phyloP scores from a whole-genome alignment of 2,888 invertebrate genomes.

The Agrilus cyanescens region DNA sequence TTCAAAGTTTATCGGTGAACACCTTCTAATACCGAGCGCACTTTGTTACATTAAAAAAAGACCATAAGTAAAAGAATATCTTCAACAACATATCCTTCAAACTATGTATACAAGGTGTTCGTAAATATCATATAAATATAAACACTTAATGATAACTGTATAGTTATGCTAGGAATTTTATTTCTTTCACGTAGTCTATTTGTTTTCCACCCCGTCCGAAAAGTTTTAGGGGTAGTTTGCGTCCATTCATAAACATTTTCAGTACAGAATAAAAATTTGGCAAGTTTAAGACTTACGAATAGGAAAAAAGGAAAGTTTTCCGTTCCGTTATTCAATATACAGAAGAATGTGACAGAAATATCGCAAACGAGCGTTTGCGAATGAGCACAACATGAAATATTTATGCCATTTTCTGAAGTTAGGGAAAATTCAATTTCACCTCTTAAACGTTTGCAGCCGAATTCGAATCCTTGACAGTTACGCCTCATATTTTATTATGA shows the following conservation, averaged over 20 bases:
- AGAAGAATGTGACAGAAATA: conserved; percentile 16
- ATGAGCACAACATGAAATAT: conserved; percentile 21
- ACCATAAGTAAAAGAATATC: no score
- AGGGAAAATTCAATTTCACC: conserved; percentile 19
- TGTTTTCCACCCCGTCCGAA: conserved; percentile 9
- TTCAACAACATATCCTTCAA: no score
- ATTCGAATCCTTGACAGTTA: conserved; percentile 17
- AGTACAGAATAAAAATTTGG: no score
- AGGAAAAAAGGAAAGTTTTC: conserved; percentile 1
- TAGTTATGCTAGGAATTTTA: no score
- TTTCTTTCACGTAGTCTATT: not conserved
- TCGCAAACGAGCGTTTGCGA: conserved; percentile 15
- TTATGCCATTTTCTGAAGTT: conserved; percentile 18
- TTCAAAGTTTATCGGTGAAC: no score
- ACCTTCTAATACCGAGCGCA: no score
- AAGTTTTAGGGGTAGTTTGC: conserved; percentile 7
- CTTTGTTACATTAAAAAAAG: no score
- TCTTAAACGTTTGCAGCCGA: conserved; percentile 19
- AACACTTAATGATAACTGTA: no score
- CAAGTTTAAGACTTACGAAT: no score
- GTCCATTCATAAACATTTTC: no score
- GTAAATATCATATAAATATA: no score
- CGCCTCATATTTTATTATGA: conserved; percentile 19
- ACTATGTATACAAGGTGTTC: no score
- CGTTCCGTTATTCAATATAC: conserved; percentile 14